Percentiles rank a stretch among this genome's conserved stretches.
These are phyloP conservation scores for Drosophila orosa DNA, from an alignment of 1,140 invertebrate species.

Conservation along the genomic window DNA sequence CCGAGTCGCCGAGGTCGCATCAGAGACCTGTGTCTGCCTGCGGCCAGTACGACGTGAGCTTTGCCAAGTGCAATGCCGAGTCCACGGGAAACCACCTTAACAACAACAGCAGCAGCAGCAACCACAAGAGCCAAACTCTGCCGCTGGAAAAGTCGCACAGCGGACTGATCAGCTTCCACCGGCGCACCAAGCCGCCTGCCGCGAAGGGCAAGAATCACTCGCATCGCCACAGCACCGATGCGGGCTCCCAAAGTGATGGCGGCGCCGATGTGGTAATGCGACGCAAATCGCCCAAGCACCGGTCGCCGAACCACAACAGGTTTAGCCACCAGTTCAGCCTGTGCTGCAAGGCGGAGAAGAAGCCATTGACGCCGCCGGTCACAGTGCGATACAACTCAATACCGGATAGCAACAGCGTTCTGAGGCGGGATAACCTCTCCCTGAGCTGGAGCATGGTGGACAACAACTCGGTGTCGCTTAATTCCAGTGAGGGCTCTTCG, in stretches of 20 bases:
- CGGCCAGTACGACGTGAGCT: conserved; percentile 71
- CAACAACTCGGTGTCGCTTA: conserved; percentile 66
- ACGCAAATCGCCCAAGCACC: conserved; percentile 74
- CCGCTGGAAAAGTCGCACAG: conserved; percentile 76
- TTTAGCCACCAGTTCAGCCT: conserved; percentile 83
- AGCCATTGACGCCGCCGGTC: conserved; percentile 78
- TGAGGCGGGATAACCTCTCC: conserved; percentile 71
- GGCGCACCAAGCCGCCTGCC: conserved; percentile 55
- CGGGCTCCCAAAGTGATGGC: conserved; percentile 71
- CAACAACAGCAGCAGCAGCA: conserved; percentile 45
- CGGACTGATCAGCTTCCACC: conserved; percentile 73
- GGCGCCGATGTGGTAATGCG: conserved; percentile 69
- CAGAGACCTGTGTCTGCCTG: conserved; percentile 59
- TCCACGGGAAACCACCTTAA: conserved; percentile 28
- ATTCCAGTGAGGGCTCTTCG: conserved; percentile 66
- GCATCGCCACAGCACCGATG: conserved; percentile 73
- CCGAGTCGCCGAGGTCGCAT: conserved; percentile 61
- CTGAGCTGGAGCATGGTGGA: conserved; percentile 79
- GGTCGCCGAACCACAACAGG: conserved; percentile 78
- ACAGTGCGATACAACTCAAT: conserved; percentile 83
- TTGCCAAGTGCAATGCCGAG: conserved; percentile 56
- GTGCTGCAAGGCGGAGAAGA: conserved; percentile 80
- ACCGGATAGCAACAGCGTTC: conserved; percentile 64
- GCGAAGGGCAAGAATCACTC: conserved; percentile 62
- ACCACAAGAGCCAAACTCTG: conserved; percentile 73